Base-by-base conservation (phyloP, 1,140 invertebrate genomes). In the Asbolus verrucosus region DNA sequence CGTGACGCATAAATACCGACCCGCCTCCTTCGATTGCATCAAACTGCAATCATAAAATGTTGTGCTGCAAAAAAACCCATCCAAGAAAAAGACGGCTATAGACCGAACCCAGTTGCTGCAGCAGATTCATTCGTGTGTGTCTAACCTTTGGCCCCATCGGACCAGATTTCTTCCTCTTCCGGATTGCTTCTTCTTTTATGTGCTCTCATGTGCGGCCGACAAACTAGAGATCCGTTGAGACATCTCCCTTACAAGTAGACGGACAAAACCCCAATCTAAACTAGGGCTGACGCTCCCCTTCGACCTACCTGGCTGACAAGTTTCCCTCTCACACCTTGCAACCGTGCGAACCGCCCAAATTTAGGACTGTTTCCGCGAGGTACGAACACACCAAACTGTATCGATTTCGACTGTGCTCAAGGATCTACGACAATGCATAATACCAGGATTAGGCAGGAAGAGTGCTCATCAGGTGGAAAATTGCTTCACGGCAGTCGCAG, bases 101-200 rank as follows among this genome's bases (percentile, higher is more conserved):
- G 24, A 27, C 3, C 8, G 24, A 8, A 27, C 8, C 33, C 60
- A 14, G 31, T 62, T 62, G 18, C 18, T 24, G 18, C 2, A 27
- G 15, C 30, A 30, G 30, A 66, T 66, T 66, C 63, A 66, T 27
- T 66, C 38, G 39, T 66, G 43, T 66, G 63, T 66, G 27, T 66
- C 39, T 66, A 66, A 66, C 63, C 39, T 66, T 41, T 30, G 39
- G 63, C 27, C 63, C 14, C 27, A 24, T 11, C 21, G 30, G 30
- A 50, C 41, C 30, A 27, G 39, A 66, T 46, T 43, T 50, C 63
- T 66, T 66, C 63, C 63, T 66, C 63, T 66, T 66, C 63, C 63
- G 63, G 63, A 66, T 66, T 66, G 43, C 39, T 11, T 36, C 27
- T 9, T 18, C 39, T 50, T 41, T 65, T 46, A 46, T 43, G 14